A percentile compares a stretch with the other conserved stretches of the same genome.
Evolutionary conservation across 2,888 invertebrate genomes (phyloP).

Genomic region (Pseudococcus jackbeardsleyi): DNA sequence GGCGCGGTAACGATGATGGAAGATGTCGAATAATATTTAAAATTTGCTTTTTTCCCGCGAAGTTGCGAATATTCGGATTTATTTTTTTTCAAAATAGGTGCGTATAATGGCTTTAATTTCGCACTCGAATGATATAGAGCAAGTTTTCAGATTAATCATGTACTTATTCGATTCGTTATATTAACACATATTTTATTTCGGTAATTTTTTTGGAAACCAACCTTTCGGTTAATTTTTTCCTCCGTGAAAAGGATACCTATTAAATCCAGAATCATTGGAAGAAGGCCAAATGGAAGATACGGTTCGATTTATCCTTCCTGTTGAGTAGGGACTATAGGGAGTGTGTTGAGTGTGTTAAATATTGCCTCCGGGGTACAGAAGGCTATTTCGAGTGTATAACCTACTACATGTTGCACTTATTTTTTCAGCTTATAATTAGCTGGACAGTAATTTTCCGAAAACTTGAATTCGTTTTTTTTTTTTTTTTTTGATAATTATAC

Average conservation of each 20-base stretch:
- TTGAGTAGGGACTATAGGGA: neutral
- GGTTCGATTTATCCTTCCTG: neutral
- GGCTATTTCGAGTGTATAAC: neutral
- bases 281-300: neutral
- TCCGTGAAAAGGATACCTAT: neutral
- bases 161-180: neutral
- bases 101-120: too few relatives aligned
- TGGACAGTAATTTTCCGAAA: too few relatives aligned
- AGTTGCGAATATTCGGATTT: too few relatives aligned
- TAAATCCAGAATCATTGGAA: neutral
- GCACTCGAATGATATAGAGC: neutral
- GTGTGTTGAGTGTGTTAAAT: neutral
- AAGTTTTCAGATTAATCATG: neutral
- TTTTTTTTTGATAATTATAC: too few relatives aligned
- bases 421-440: too few relatives aligned
- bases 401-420: too few relatives aligned
- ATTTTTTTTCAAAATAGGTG: too few relatives aligned
- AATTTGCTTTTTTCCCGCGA: too few relatives aligned
- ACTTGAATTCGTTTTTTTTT: too few relatives aligned
- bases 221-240: neutral
- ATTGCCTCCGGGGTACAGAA: neutral
- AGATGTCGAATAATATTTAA: too few relatives aligned
- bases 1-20: too few relatives aligned
- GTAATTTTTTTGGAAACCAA: slow-evolving; percentile 1
- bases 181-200: neutral